Percentiles rank a stretch among this genome's conserved stretches.
These are phyloP conservation scores for Psittacula echo DNA, from an alignment of 2,797 vertebrate species.

Conservation along the genomic window DNA sequence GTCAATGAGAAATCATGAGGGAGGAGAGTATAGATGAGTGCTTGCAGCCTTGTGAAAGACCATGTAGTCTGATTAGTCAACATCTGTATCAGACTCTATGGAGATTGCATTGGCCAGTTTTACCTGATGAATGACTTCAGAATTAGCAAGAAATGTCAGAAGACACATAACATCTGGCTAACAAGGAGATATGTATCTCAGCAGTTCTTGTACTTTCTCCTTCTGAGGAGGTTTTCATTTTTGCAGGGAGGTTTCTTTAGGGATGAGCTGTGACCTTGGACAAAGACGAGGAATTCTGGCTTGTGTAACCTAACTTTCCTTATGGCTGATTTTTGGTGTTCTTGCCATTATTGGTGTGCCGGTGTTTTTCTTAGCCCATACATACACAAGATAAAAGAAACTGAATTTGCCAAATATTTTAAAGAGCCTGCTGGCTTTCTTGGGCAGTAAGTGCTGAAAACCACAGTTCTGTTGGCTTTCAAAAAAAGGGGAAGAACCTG, in stretches of 20 bases:
- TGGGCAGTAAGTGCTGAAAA: background rate
- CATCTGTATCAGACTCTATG: background rate
- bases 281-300: background rate
- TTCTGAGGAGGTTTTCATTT: background rate
- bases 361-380: background rate
- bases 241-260: background rate
- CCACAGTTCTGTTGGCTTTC: background rate
- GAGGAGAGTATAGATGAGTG: background rate
- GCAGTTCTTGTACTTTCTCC: background rate
- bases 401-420: background rate
- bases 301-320: background rate
- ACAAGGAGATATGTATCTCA: background rate
- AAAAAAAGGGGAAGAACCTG: fast-evolving
- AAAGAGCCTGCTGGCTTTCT: background rate
- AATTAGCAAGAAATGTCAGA: background rate
- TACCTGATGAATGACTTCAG: background rate
- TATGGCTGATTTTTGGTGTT: background rate
- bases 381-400: background rate
- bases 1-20: background rate
- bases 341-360: background rate
- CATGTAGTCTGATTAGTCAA: background rate
- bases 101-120: background rate
- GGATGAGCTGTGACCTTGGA: background rate
- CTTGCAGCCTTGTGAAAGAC: background rate
- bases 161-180: background rate